A percentile compares a stretch with the other conserved stretches of the same genome.
These are phyloP conservation scores for Crotalus tigris DNA, from an alignment of 2,113 vertebrate genomes.

Conservation along the genomic window DNA sequence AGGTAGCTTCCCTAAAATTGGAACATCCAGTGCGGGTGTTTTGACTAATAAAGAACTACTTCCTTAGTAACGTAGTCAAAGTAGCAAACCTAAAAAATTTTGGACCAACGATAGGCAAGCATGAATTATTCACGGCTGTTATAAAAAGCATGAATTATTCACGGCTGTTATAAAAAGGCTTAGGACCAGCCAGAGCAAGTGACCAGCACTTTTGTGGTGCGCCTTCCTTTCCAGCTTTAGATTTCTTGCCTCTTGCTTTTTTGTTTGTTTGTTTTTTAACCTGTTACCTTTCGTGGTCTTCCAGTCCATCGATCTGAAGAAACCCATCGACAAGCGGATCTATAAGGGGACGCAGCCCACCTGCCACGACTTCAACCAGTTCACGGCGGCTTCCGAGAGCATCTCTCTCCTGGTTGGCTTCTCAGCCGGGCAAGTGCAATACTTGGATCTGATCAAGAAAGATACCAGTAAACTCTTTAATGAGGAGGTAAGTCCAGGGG, in stretches of 20 bases:
- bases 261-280: neutral
- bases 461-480: slow-evolving; percentile 90
- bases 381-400: slow-evolving; percentile 81
- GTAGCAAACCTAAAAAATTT: neutral
- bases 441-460: slow-evolving; percentile 90
- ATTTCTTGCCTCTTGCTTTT: neutral
- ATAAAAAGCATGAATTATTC: neutral
- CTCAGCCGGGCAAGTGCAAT: slow-evolving; percentile 89
- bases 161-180: neutral
- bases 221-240: neutral
- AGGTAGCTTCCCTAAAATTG: neutral
- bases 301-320: slow-evolving; percentile 87
- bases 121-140: neutral
- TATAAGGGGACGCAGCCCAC: slow-evolving; percentile 92
- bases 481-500: slow-evolving; percentile 78
- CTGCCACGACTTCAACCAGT: slow-evolving; percentile 93
- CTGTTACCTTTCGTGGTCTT: neutral
- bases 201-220: fast-evolving
- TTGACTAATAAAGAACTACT: neutral
- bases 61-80: neutral
- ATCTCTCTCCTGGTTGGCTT: slow-evolving; percentile 89
- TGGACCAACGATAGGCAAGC: neutral
- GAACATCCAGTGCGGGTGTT: fast-evolving
- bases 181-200: neutral
- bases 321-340: slow-evolving; percentile 89